A percentile compares a stretch with the other conserved stretches of the same genome.
Evolutionary conservation across 92 coral and sea anemone species (phyloP).

Genomic region (Diadumene lineata): DNA sequence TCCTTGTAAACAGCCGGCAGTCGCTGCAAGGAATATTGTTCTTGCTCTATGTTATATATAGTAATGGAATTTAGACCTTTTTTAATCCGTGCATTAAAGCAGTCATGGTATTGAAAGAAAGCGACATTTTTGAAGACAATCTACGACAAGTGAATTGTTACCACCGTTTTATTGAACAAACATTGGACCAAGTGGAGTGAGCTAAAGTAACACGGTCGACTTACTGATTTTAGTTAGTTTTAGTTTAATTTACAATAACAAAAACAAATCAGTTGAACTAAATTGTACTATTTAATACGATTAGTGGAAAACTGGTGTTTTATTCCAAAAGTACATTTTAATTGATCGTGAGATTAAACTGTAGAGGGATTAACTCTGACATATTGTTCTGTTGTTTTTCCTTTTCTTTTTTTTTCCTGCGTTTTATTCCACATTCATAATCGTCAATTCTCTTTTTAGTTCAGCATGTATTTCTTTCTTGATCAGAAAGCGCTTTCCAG

Average conservation of each 20-base stretch:
- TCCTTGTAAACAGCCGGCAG: not conserved
- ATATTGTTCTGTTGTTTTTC: not conserved
- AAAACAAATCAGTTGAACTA: too few relatives aligned
- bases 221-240: not conserved
- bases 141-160: conserved; percentile 13
- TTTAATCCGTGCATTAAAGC: not conserved
- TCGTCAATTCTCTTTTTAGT: too few relatives aligned
- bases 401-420: too few relatives aligned
- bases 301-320: conserved; percentile 3
- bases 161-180: conserved; percentile 1
- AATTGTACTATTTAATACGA: not conserved
- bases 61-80: not conserved
- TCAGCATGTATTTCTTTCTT: not conserved
- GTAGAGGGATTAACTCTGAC: not conserved
- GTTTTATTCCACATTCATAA: too few relatives aligned
- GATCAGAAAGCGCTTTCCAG: not conserved
- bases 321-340: not conserved
- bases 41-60: not conserved
- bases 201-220: not conserved
- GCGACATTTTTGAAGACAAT: not conserved
- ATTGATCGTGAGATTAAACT: not conserved
- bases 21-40: not conserved
- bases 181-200: not conserved
- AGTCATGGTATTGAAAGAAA: conserved; percentile 5
- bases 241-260: not conserved